These are phyloP conservation scores for Microctonus hyperodae DNA, from an alignment of 2,888 invertebrate genomes.

Conservation along the genomic window DNA sequence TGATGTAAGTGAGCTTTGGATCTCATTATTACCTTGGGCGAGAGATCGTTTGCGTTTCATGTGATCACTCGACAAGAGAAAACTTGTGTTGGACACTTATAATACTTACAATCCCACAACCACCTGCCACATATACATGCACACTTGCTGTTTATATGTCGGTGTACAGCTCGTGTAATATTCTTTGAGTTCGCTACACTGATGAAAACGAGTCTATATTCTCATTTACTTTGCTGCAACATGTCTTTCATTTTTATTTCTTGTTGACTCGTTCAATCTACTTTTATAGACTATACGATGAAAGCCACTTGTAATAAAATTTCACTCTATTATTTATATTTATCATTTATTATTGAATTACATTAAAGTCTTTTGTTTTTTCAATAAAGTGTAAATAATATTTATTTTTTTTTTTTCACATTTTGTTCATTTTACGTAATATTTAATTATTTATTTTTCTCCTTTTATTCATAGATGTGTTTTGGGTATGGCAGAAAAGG, in stretches of 20 bases:
- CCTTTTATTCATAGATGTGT: conserved; percentile 50
- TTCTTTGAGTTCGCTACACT: background rate
- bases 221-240: conserved; percentile 10
- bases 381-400: too few species aligned
- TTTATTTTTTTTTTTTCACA: conserved; percentile 15
- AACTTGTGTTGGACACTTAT: conserved; percentile 19
- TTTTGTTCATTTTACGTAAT: background rate
- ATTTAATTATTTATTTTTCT: conserved; percentile 22
- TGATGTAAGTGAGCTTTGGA: conserved; percentile 18
- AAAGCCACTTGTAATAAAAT: background rate
- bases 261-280: conserved; percentile 6
- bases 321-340: too few species aligned
- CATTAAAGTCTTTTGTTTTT: too few species aligned
- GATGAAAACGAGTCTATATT: conserved; percentile 11
- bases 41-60: background rate
- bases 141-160: background rate
- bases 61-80: conserved; percentile 21
- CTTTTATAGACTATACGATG: conserved; percentile 9
- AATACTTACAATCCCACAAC: background rate
- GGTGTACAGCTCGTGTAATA: too few species aligned
- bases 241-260: conserved; percentile 29
- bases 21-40: conserved; percentile 15
- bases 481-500: conserved; percentile 62
- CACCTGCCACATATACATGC: conserved; percentile 18
- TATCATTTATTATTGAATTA: too few species aligned